Conservation (phyloP, 2,113 vertebrate species). For the Gasterosteus aculeatus region DNA sequence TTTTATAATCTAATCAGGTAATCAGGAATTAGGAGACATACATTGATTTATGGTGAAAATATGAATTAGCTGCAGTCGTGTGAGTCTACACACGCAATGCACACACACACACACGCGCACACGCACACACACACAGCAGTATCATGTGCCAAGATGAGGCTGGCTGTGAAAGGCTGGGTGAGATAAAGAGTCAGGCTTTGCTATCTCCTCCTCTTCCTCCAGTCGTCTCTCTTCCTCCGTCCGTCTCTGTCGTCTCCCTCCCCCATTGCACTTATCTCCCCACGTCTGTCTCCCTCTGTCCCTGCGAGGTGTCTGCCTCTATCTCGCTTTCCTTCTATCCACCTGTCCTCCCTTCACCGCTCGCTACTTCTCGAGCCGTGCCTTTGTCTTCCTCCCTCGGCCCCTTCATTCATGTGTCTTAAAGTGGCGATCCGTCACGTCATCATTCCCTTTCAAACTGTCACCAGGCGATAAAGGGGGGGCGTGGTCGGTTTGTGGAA, state of each 20-base stretch:
- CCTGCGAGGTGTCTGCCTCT: slow-evolving; percentile 44
- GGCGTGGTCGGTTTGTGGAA: slow-evolving; percentile 1
- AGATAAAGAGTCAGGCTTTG: slow-evolving; percentile 63
- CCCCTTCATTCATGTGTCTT: slow-evolving; percentile 22
- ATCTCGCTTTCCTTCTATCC: slow-evolving; percentile 47
- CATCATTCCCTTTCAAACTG: slow-evolving; percentile 60
- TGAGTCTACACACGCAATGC: not conserved
- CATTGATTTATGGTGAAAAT: not conserved
- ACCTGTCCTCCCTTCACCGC: slow-evolving; percentile 28
- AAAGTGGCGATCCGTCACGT: slow-evolving; percentile 35
- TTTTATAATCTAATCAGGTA: not conserved
- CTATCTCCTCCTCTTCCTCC: slow-evolving; percentile 17
- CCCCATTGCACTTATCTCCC: slow-evolving; percentile 51
- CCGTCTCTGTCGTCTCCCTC: slow-evolving; percentile 40
- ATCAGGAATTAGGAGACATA: not conserved
- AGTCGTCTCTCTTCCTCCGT: slow-evolving; percentile 32
- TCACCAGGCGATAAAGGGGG: slow-evolving; percentile 43
- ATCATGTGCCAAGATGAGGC: slow-evolving; percentile 47
- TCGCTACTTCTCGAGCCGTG: slow-evolving; percentile 41
- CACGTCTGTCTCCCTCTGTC: slow-evolving; percentile 46
- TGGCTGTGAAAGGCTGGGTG: slow-evolving; percentile 46
- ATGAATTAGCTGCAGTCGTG: not conserved
- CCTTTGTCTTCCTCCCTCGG: slow-evolving; percentile 53
- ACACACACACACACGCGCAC: not conserved
- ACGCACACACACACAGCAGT: not conserved